Base-by-base conservation (phyloP, 2,888 invertebrate genomes). In the Eugnorisma glareosa region DNA sequence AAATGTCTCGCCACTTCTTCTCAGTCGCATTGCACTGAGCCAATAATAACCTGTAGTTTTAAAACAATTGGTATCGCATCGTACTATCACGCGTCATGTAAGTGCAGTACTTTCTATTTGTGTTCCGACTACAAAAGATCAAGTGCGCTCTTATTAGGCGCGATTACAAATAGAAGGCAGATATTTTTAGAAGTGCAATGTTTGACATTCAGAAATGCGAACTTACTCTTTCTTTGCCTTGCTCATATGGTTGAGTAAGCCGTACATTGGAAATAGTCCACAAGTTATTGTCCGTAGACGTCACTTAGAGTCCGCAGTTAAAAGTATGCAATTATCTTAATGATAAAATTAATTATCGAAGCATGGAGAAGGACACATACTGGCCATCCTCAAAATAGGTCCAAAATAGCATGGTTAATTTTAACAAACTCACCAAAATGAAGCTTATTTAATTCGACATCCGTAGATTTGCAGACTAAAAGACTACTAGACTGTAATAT, bases 121-220 rank as follows among this genome's bases (percentile, higher is more conserved):
- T 43, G 63, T 63, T 51, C 28, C 0, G 1, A 35, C 31, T 48
- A 64, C 61, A 73, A 70, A 72, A 73, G 37, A 73, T 31, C 31
- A 61, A 67, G 67, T 81, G 70, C 43, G 18, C 37, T 21, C 85
- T 80, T 84, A 82, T 81, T 79, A 72, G 81, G 73, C 54, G 72
- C 43, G 79, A 83, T 72, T 40, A 57, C 28, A 66, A 68, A 61
- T 70, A 79, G 57, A 45, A 43, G 28, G 4, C 37, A 2, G 24
- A 3, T 82, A 81, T 79, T 70, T 67, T 61, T 70, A 73, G 84
- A 54, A 40, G 4, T 67, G 59, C 72, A 81, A 79, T 59, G 45
- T 72, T 84, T 83, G 67, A 72, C 37, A 59, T 45, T 72, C 35
- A 43, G 35, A 51, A 43, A 68, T 28, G n/a, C 21, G 35, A 40